Evolutionary conservation across 1,140 invertebrate species (phyloP), one percentile per base, ranked within the genome.

Genomic region (Anastatus disparis): DNA sequence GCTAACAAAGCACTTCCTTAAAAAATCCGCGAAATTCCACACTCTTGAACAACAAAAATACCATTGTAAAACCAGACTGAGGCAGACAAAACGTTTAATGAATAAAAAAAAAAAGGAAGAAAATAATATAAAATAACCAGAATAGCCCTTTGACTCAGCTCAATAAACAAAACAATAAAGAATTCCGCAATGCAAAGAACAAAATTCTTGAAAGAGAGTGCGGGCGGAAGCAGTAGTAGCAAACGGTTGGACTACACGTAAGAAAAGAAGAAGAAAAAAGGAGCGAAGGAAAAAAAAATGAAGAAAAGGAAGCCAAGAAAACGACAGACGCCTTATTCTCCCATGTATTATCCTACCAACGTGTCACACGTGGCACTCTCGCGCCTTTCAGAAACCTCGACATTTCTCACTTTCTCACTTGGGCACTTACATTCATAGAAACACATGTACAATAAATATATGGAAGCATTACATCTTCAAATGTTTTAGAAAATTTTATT

Each of bases 221-320:
- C 22, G 56, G 56, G 56, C 66, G 66, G 66, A 69, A 61, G 66
- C 35, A 66, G 64, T 24, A 44, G n/a, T n/a, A n/a, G n/a, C n/a
- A 50, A 24, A 42, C 9, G 26, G 20, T 26, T 3, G 31, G 15
- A 67, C 27, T 17, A n/a, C 27, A 48, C 26, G 24, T 3, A 2
- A 31, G 24, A 20, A 55, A 55, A 52, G 20, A 46, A 38, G 29
- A 50, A 3, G 48, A 52, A 53, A 70, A 56, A 55, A 20, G 40
- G 48, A 53, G 29, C 44, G 31, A 64, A 58, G 13, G 8, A 40
- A 26, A n/a, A 52, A 53, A 70, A 56, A 55, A 20, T 40, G 48
- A 53, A 40, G 26, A 20, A 64, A 58, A 17, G 8, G 44, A 26
- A 29, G 48, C 13, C 24, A 26, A 48, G 44, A 42, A 50, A 48